Evolutionary conservation across 2,888 invertebrate genomes (phyloP).

Genomic region (Caenorhabditis angaria): DNA sequence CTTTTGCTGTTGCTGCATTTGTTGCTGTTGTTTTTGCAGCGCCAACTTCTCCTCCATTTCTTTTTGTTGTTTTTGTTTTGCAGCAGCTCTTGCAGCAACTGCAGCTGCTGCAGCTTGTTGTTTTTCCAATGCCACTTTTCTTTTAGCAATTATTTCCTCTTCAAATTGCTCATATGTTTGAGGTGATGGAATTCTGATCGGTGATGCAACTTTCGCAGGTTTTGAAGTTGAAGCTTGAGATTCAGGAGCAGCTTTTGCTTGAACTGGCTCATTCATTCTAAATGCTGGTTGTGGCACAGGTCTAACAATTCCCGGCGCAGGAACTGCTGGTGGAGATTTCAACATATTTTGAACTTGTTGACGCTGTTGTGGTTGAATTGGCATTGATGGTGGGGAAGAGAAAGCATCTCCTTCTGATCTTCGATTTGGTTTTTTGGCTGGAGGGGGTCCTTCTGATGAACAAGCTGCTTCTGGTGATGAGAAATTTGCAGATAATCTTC

Average conservation of each 20-base stretch:
- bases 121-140: not conserved
- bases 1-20: not conserved
- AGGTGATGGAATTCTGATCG: not conserved
- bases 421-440: too few species aligned
- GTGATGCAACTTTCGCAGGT: too few species aligned
- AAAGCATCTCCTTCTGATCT: too few species aligned
- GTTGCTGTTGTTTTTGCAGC: not conserved
- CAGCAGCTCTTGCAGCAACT: slow-evolving; percentile 6
- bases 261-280: not conserved
- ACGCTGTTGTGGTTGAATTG: not conserved
- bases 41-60: not conserved
- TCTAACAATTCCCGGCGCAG: not conserved
- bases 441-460: too few species aligned
- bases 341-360: not conserved
- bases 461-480: too few species aligned
- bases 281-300: not conserved
- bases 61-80: not conserved
- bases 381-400: too few species aligned
- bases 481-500: too few species aligned
- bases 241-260: not conserved
- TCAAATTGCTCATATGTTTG: slow-evolving; percentile 5
- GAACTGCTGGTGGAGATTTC: not conserved
- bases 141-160: not conserved
- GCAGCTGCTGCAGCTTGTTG: not conserved
- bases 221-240: too few species aligned